Evolutionary conservation across 1,140 invertebrate species (phyloP).

Genomic region (Goniozus legneri): DNA sequence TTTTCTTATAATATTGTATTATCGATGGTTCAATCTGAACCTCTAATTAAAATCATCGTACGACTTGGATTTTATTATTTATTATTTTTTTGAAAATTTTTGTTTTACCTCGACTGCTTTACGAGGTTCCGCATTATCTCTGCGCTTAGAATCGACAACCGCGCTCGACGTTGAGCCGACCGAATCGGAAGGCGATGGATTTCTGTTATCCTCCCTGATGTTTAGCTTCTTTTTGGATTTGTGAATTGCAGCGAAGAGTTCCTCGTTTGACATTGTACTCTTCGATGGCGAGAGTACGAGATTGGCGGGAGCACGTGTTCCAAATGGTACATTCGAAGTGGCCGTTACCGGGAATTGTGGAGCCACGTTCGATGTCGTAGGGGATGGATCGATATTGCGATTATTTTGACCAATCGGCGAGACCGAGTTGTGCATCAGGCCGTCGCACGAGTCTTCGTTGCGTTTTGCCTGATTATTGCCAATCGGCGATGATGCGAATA

Average conservation of each 20-base stretch:
- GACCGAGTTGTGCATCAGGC: constrained; percentile 30
- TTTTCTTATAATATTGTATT: no score
- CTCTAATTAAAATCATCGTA: no score
- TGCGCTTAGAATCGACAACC: constrained; percentile 30
- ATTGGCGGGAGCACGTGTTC: constrained; percentile 41
- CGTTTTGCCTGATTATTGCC: no score
- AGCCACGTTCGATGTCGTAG: constrained; percentile 11
- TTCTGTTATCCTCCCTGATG: constrained; percentile 59
- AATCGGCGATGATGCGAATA: constrained; percentile 42
- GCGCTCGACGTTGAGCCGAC: constrained; percentile 23
- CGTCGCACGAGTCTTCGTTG: constrained; percentile 18
- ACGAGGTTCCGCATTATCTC: constrained; percentile 47
- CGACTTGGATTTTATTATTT: no score
- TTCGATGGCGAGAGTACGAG: constrained; percentile 62
- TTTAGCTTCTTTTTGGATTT: constrained; percentile 74
- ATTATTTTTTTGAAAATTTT: no score
- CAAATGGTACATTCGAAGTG: constrained; percentile 24
- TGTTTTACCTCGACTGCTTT: constrained; percentile 39
- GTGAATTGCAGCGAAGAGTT: constrained; percentile 73
- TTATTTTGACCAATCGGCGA: constrained; percentile 40
- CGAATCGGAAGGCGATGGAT: constrained; percentile 55
- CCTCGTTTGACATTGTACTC: constrained; percentile 73
- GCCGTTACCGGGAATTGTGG: constrained; percentile 12
- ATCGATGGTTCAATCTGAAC: no score
- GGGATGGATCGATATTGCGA: constrained; percentile 3